phyloP scores from a whole-genome alignment of 2,113 vertebrate species.

The Anarhynchus alexandrinus region DNA sequence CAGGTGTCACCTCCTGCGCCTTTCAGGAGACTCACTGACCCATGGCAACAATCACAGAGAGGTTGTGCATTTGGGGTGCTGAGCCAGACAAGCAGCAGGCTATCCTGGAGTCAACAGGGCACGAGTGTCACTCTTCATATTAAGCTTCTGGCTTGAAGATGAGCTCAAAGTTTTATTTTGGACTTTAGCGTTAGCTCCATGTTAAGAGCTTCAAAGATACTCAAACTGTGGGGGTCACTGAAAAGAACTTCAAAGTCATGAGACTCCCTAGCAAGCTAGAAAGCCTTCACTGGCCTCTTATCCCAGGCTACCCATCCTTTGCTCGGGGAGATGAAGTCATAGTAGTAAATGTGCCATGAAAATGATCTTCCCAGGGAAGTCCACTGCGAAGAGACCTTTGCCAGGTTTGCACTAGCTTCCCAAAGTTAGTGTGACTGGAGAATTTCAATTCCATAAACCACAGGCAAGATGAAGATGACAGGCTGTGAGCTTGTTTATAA shows the following conservation, averaged over 20 bases:
- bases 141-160: background rate
- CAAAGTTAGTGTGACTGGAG: background rate
- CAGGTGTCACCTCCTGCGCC: background rate
- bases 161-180: background rate
- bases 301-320: background rate
- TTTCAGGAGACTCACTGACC: background rate
- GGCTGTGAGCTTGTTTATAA: background rate
- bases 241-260: background rate
- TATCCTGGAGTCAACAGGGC: background rate
- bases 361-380: background rate
- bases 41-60: background rate
- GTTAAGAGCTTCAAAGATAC: background rate
- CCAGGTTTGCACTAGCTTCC: background rate
- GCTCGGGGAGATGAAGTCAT: too few relatives aligned
- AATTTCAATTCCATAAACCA: background rate
- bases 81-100: background rate
- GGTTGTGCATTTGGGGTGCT: background rate
- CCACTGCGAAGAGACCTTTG: background rate
- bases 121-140: background rate
- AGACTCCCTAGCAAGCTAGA: background rate
- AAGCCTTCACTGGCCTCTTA: background rate
- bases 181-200: fast-evolving
- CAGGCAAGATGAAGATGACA: background rate
- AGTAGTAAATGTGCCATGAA: background rate
- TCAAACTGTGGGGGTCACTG: background rate